A percentile compares a stretch with the other conserved stretches of the same genome.
Conservation (phyloP, 2,113 vertebrate genomes). For the Lynx canadensis region DNA sequence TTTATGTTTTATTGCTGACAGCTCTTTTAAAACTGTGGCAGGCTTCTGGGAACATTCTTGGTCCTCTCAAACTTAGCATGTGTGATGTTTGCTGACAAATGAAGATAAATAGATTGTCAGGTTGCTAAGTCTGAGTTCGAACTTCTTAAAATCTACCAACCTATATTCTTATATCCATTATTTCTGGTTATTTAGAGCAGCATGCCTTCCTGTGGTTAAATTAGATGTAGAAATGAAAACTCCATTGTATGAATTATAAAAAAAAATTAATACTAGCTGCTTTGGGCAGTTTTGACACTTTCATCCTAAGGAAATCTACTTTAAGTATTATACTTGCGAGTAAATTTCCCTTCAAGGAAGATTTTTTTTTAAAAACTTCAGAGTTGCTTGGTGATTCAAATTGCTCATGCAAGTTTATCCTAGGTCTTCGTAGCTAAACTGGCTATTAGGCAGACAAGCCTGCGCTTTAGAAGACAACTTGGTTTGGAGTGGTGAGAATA, state of each 20-base stretch:
- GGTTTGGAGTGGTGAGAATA: constrained; percentile 46
- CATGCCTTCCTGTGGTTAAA: not conserved
- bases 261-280: not conserved
- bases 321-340: constrained; percentile 23
- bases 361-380: not conserved
- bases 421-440: not conserved
- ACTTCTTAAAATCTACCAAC: not conserved
- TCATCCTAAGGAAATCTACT: constrained; percentile 26
- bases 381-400: constrained; percentile 18
- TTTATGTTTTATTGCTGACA: constrained; percentile 31
- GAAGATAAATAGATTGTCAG: constrained; percentile 6
- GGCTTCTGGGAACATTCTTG: not conserved
- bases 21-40: constrained; percentile 34
- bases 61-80: not conserved
- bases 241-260: constrained; percentile 4
- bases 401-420: not conserved
- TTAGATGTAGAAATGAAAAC: not conserved
- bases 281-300: not conserved
- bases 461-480: constrained; percentile 14
- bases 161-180: not conserved
- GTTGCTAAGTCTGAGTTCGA: not conserved
- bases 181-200: not conserved
- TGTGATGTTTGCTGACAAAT: constrained; percentile 44
- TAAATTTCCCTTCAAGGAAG: constrained; percentile 37
- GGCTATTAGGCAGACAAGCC: constrained; percentile 46